Conservation (phyloP, 2,797 vertebrate genomes). For the Eulemur coronatus region DNA sequence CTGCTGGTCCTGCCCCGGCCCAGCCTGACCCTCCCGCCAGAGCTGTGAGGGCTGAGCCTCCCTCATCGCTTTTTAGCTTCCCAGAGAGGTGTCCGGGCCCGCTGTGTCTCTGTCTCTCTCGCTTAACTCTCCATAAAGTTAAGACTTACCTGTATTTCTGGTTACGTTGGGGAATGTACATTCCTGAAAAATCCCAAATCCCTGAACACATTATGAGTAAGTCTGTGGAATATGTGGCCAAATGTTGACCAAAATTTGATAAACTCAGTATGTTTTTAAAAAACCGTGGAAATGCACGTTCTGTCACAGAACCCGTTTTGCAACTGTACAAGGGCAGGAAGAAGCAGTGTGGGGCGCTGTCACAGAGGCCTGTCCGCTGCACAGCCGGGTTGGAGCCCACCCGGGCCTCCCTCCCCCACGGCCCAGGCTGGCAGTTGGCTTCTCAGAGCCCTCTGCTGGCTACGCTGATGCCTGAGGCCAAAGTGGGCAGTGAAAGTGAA, state of each 20-base stretch:
- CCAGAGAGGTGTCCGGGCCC: too few relatives aligned
- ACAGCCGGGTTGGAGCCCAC: not conserved
- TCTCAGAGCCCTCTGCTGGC: not conserved
- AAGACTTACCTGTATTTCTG: not conserved
- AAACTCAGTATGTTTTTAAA: not conserved
- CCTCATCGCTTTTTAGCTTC: not conserved
- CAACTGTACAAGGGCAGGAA: not conserved
- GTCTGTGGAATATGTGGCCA: too few relatives aligned
- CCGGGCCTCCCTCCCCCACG: rapidly evolving
- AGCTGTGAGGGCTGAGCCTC: too few relatives aligned
- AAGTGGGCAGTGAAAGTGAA: too few relatives aligned
- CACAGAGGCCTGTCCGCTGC: not conserved
- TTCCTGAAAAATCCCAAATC: not conserved
- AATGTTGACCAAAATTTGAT: not conserved
- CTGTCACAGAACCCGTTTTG: not conserved
- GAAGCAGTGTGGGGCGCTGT: not conserved
- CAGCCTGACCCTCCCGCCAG: not conserved
- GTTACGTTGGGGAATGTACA: not conserved
- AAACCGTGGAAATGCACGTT: not conserved
- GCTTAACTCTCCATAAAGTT: not conserved
- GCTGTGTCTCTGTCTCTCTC: not conserved
- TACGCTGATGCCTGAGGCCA: not conserved
- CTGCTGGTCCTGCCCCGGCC: rapidly evolving
- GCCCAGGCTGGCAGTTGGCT: not conserved
- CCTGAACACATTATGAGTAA: not conserved